phyloP scores from a whole-genome alignment of 2,113 vertebrate genomes.

The Cynoglossus semilaevis region DNA sequence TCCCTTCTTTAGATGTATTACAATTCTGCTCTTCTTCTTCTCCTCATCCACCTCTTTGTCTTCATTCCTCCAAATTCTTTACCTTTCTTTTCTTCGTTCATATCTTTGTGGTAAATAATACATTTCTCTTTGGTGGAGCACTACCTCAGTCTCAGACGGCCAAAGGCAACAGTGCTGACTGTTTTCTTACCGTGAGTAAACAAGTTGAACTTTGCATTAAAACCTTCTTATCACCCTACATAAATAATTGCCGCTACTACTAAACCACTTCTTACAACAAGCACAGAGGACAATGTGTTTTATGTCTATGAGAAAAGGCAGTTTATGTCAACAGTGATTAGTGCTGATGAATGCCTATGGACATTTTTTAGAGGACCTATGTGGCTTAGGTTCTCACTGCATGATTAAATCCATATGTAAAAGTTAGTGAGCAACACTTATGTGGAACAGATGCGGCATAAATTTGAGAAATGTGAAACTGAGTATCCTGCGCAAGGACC shows the following conservation, averaged over 20 bases:
- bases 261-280: slow-evolving; percentile 59
- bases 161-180: neutral
- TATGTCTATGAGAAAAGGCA: slow-evolving; percentile 70
- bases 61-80: neutral
- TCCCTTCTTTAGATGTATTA: slow-evolving; percentile 8
- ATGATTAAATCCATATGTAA: slow-evolving; percentile 71
- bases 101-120: slow-evolving; percentile 26
- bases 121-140: slow-evolving; percentile 24
- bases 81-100: slow-evolving; percentile 8
- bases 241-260: slow-evolving; percentile 36
- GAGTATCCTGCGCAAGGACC: slow-evolving; percentile 12
- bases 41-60: slow-evolving; percentile 4
- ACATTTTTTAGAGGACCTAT: slow-evolving; percentile 56
- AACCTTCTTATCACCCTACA: slow-evolving; percentile 18
- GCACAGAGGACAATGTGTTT: slow-evolving; percentile 58
- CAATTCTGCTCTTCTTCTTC: neutral
- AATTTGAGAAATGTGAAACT: slow-evolving; percentile 36
- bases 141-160: slow-evolving; percentile 13
- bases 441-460: slow-evolving; percentile 60
- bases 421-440: slow-evolving; percentile 41
- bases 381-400: slow-evolving; percentile 48
- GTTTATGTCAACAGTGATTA: slow-evolving; percentile 72
- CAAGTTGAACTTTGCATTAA: slow-evolving; percentile 29
- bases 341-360: slow-evolving; percentile 69
- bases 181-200: slow-evolving; percentile 20